Evolutionary conservation across 2,888 invertebrate species (phyloP).

Genomic region (Nomada flava): DNA sequence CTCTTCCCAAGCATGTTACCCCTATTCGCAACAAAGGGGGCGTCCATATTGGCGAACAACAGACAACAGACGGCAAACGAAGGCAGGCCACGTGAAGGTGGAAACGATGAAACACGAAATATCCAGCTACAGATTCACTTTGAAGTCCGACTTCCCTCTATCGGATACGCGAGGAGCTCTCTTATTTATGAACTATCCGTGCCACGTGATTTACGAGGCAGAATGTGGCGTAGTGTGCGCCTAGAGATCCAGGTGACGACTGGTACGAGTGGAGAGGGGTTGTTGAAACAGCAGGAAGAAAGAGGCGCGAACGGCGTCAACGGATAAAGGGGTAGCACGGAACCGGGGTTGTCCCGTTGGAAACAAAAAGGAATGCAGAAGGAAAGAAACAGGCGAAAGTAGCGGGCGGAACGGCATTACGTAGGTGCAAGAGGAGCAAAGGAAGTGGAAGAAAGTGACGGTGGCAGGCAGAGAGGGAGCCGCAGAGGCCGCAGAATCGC

Average conservation of each 20-base stretch:
- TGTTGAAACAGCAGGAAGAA: conserved; percentile 19
- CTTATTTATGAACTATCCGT: conserved; percentile 78
- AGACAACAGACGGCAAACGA: background rate
- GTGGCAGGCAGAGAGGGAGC: conserved; percentile 63
- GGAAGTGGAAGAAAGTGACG: conserved; percentile 45
- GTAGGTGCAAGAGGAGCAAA: conserved; percentile 44
- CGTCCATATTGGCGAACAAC: background rate
- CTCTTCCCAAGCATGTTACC: background rate
- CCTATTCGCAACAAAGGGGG: background rate
- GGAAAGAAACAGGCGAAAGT: conserved; percentile 46
- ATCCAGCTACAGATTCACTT: conserved; percentile 4
- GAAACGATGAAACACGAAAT: background rate
- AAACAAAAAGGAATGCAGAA: conserved; percentile 17
- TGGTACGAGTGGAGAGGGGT: conserved; percentile 33
- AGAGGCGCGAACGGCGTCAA: conserved; percentile 37
- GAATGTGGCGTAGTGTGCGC: conserved; percentile 65
- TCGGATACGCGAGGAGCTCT: conserved; percentile 56
- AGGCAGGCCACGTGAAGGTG: background rate
- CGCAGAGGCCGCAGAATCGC: conserved; percentile 68
- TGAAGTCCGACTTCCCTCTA: conserved; percentile 22
- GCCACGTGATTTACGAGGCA: conserved; percentile 74
- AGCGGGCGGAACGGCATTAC: conserved; percentile 46
- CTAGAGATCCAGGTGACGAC: conserved; percentile 41
- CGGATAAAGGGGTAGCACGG: conserved; percentile 30
- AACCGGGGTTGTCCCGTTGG: background rate